A percentile compares a stretch with the other conserved stretches of the same genome.
These are phyloP conservation scores for Halcyon chelicuti DNA, from an alignment of 2,797 vertebrate species.

Conservation along the genomic window DNA sequence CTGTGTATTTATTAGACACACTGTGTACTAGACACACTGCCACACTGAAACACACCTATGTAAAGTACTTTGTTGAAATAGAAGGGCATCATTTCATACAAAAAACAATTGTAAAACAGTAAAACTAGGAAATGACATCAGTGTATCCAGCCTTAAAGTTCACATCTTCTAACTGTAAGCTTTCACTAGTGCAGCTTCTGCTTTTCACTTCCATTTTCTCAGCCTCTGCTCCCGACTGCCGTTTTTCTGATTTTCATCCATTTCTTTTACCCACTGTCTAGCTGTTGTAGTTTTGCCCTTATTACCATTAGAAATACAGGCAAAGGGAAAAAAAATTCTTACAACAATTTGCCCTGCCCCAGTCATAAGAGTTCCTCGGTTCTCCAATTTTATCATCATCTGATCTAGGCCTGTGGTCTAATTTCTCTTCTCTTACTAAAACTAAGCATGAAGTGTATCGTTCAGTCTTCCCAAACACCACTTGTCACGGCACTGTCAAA, in stretches of 20 bases:
- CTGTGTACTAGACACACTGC: neutral
- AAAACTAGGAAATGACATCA: neutral
- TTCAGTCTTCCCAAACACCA: neutral
- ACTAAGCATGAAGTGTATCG: neutral
- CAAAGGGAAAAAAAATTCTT: neutral
- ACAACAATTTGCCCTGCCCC: neutral
- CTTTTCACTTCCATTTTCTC: conserved; percentile 51
- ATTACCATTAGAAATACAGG: neutral
- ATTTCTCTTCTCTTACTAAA: neutral
- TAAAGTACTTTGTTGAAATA: neutral
- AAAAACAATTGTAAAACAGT: neutral
- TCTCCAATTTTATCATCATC: neutral
- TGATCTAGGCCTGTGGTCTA: neutral
- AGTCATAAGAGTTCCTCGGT: neutral
- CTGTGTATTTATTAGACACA: neutral
- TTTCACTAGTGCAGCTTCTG: conserved; percentile 55
- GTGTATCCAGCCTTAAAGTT: neutral
- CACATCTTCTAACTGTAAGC: neutral
- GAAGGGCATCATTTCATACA: neutral
- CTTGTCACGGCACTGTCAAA: neutral
- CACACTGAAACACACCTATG: neutral
- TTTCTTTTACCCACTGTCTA: neutral
- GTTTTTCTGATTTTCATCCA: neutral
- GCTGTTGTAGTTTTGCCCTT: neutral
- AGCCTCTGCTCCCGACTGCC: neutral